Base-by-base conservation (phyloP, 2,113 vertebrate genomes). In the Aepyceros melampus region DNA sequence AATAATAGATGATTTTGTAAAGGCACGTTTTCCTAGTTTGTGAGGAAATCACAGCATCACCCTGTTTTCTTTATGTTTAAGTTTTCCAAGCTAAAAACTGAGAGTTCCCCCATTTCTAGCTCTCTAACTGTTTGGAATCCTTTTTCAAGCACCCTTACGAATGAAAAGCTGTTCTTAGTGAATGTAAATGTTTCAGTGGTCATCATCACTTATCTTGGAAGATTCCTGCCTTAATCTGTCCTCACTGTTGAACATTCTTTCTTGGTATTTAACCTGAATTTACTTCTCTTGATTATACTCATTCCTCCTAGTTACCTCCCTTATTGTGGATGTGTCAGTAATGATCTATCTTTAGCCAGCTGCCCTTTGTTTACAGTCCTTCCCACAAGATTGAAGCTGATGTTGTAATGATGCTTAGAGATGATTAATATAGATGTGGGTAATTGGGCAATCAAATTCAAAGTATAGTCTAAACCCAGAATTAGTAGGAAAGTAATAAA, bases 401-500 rank as follows among this genome's bases (percentile, higher is more conserved):
- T 98, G 98, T 97, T 89, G 95, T 98, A 92, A 98, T 97, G 91
- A 98, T 98, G 97, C 97, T 97, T 98, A 93, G 93, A 97, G 97
- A 98, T 95, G 93, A 97, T 96, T 85, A 93, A 95, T 94, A 86
- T 97, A 88, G 89, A 95, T 95, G 95, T 81, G 60, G 62, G 86
- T 96, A 94, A 96, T 87, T 97, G 91, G 87, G 93, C 98, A 97
- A 97, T 98, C 95, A 98, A 97, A 98, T 60, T 97, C 97, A 98
- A 98, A 98, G 97, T 95, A 96, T 97, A 60, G 97, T 92, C 93
- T 97, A 98, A 98, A 98, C 97, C 97, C 97, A 98, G 97, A 98
- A 98, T 98, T 98, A 98, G 97, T 97, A 97, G 97, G 94, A 98
- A 98, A 98, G 97, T 98, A 98, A 97, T 94, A 97, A 96, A 97